Evolutionary conservation across 64 coral and sea anemone species (phyloP).

Genomic region (Montipora sp.): DNA sequence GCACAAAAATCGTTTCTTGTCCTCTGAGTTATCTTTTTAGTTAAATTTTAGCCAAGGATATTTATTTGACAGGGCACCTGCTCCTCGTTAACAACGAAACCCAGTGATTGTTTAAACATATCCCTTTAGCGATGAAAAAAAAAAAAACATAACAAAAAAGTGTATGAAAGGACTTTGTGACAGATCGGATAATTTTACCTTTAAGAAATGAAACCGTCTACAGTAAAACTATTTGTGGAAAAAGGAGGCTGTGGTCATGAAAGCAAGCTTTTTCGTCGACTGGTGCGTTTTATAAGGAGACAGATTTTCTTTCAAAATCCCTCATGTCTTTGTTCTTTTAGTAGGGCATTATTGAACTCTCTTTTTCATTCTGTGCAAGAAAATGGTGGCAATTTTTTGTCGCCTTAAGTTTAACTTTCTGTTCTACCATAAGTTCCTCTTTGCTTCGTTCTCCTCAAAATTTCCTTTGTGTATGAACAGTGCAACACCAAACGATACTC

Average conservation of each 20-base stretch:
- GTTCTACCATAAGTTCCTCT: no score
- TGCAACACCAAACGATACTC: no score
- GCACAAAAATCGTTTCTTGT: no score
- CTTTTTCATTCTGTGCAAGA: no score
- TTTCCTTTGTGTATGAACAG: no score
- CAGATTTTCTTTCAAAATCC: not conserved
- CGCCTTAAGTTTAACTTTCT: not conserved
- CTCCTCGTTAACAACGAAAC: constrained; percentile 14
- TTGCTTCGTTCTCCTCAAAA: no score
- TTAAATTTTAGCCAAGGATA: not conserved
- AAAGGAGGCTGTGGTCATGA: not conserved
- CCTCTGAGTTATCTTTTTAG: not conserved
- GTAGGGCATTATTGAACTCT: no score
- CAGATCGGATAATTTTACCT: not conserved
- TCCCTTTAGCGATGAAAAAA: not conserved
- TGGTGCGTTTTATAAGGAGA: not conserved
- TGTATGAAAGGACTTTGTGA: not conserved
- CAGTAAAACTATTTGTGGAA: not conserved
- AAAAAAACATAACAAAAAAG: not conserved
- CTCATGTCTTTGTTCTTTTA: not conserved
- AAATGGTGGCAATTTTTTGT: not conserved
- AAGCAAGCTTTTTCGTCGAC: not conserved
- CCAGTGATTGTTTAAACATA: constrained; percentile 22
- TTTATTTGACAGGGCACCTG: not conserved
- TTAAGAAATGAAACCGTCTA: not conserved